phyloP scores from a whole-genome alignment of 2,113 vertebrate species.

The Brachyhypopomus gauderio region DNA sequence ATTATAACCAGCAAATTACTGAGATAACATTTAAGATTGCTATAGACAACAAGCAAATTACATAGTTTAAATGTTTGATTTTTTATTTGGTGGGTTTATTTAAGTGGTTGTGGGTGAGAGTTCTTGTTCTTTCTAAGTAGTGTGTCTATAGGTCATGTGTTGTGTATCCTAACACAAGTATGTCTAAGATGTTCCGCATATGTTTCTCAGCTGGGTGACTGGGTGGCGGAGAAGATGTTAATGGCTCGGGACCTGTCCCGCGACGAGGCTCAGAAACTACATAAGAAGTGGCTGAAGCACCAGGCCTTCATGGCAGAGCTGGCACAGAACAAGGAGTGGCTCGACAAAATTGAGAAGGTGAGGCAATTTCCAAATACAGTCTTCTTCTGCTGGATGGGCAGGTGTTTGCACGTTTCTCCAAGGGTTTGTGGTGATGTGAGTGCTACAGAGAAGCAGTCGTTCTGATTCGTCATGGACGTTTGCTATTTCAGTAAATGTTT shows the following conservation, averaged over 20 bases:
- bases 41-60: too few relatives aligned
- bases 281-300: conserved; percentile 91
- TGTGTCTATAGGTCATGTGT: background rate
- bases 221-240: conserved; percentile 91
- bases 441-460: too few relatives aligned
- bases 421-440: background rate
- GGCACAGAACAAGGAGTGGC: conserved; percentile 90
- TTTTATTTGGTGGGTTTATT: too few relatives aligned
- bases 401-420: background rate
- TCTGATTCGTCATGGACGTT: too few relatives aligned
- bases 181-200: conserved; percentile 15
- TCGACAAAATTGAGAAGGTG: conserved; percentile 89
- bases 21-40: too few relatives aligned
- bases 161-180: background rate
- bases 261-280: conserved; percentile 84
- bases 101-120: too few relatives aligned
- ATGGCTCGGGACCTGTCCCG: conserved; percentile 83
- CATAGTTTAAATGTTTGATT: too few relatives aligned
- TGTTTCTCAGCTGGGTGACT: conserved; percentile 82
- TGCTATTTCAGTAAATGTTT: too few relatives aligned
- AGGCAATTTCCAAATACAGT: conserved; percentile 49
- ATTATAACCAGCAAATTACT: too few relatives aligned
- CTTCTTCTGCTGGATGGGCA: too few relatives aligned
- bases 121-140: background rate
- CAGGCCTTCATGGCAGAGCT: conserved; percentile 91